These are phyloP conservation scores for Scrobipalpa costella DNA, from an alignment of 2,888 invertebrate genomes.

Conservation along the genomic window DNA sequence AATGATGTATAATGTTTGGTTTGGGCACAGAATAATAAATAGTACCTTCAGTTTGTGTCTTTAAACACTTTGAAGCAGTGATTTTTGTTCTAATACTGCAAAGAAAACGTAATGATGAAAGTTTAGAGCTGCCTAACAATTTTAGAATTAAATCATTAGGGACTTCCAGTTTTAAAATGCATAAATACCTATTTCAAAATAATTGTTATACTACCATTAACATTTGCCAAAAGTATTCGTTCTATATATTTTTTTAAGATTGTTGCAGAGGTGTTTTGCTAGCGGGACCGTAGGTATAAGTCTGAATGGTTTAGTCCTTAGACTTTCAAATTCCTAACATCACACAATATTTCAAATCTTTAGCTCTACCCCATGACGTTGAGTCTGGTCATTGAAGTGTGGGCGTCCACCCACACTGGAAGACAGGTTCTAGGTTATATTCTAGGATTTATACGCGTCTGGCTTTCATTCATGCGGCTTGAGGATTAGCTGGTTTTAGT, in stretches of 20 bases:
- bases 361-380: neutral
- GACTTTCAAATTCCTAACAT: too few relatives aligned
- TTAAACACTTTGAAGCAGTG: neutral
- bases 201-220: too few relatives aligned
- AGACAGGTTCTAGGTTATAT: conserved; percentile 13
- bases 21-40: too few relatives aligned
- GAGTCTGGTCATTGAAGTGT: neutral
- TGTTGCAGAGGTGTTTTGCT: too few relatives aligned
- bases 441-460: neutral
- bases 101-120: neutral
- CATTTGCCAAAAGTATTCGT: too few relatives aligned
- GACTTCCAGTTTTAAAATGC: too few relatives aligned
- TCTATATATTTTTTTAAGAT: too few relatives aligned
- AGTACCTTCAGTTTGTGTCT: too few relatives aligned
- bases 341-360: neutral
- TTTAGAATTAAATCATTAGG: too few relatives aligned
- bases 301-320: too few relatives aligned
- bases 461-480: conserved; percentile 12
- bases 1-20: conserved; percentile 6
- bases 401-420: conserved; percentile 2
- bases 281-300: neutral
- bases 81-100: neutral
- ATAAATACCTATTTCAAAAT: too few relatives aligned
- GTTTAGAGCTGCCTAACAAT: too few relatives aligned
- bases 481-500: conserved; percentile 1